Percentiles rank a stretch among this genome's conserved stretches.
phyloP scores from a whole-genome alignment of 2,113 vertebrate genomes.

The Myrmophylax atrothorax region DNA sequence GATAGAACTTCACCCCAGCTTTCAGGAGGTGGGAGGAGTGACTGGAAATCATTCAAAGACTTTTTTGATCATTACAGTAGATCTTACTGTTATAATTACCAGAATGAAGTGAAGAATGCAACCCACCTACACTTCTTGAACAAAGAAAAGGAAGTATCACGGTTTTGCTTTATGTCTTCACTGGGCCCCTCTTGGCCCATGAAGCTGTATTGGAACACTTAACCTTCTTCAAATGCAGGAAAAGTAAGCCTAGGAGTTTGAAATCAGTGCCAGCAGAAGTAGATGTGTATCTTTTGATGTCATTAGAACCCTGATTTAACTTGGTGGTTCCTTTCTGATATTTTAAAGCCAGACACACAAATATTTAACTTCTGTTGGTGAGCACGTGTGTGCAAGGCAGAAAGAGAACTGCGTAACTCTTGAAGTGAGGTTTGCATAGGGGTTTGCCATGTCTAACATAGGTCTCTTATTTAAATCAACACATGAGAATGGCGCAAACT shows the following conservation, averaged over 20 bases:
- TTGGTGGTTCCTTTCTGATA: background rate
- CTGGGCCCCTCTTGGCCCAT: background rate
- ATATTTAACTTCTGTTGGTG: background rate
- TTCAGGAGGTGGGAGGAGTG: slow-evolving; percentile 28
- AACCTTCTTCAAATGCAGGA: background rate
- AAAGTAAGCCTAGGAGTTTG: background rate
- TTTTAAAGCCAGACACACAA: background rate
- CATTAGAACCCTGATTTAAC: background rate
- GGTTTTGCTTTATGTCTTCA: background rate
- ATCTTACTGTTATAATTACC: background rate
- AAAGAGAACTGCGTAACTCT: background rate
- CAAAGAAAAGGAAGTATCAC: slow-evolving; percentile 26
- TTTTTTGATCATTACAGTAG: slow-evolving; percentile 32
- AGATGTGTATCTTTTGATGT: background rate
- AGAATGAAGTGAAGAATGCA: background rate
- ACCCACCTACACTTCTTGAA: background rate
- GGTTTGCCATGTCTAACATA: background rate
- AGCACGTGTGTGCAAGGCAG: background rate
- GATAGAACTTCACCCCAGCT: background rate
- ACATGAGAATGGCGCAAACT: background rate
- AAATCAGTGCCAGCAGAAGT: background rate
- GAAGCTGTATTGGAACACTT: background rate
- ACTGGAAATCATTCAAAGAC: slow-evolving; percentile 40
- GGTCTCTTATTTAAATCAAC: background rate
- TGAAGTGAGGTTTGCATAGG: background rate